Evolutionary conservation across 1,140 invertebrate genomes (phyloP).

Genomic region (Gryllus bimaculatus): DNA sequence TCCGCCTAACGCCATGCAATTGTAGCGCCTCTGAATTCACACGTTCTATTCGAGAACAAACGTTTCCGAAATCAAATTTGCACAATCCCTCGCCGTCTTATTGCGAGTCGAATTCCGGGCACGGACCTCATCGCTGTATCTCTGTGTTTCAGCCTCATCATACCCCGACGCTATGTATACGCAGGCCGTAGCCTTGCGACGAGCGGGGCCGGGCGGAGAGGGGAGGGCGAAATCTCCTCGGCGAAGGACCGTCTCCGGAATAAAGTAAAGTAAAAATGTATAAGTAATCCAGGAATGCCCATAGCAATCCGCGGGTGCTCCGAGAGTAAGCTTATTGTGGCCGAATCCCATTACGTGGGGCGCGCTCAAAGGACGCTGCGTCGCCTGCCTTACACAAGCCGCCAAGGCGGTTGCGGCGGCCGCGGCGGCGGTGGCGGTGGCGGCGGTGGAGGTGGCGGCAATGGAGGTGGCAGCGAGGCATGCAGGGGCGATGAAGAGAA

Average conservation of each 20-base stretch:
- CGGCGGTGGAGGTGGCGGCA: background rate
- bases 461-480: background rate
- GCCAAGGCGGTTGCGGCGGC: background rate
- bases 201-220: too few species aligned
- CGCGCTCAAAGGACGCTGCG: background rate
- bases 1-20: background rate
- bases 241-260: background rate
- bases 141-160: background rate
- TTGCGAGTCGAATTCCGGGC: background rate
- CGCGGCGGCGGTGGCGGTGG: too few species aligned
- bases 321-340: background rate
- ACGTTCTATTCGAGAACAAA: background rate
- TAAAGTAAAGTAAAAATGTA: conserved; percentile 2
- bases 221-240: background rate
- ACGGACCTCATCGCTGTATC: background rate
- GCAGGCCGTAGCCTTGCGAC: background rate
- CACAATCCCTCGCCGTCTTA: background rate
- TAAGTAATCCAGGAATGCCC: background rate
- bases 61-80: background rate
- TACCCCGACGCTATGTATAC: background rate
- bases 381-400: background rate
- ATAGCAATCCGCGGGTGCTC: background rate
- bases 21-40: background rate
- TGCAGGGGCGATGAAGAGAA: too few species aligned
- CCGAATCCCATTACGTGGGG: background rate